phyloP scores from a whole-genome alignment of 2,113 vertebrate genomes.

The Xyliphius kryptos region DNA sequence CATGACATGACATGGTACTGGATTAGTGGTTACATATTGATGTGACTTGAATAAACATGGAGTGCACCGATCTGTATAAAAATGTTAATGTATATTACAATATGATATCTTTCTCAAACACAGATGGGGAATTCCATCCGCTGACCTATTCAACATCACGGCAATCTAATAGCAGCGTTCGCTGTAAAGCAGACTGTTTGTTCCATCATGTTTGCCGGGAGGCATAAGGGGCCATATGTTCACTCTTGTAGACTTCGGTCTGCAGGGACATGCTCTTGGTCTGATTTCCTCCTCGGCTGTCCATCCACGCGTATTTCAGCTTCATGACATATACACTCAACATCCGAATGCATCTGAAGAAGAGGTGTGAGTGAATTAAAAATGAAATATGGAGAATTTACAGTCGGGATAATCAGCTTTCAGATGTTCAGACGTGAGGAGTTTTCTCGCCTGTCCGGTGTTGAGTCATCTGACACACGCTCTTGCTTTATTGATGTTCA shows the following conservation, averaged over 20 bases:
- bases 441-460: constrained; percentile 24
- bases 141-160: constrained; percentile 1
- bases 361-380: neutral
- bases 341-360: neutral
- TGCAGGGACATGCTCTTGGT: neutral
- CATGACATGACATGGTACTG: too few species aligned
- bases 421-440: constrained; percentile 11
- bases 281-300: neutral
- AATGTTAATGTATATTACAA: too few species aligned
- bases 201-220: constrained; percentile 1
- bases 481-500: neutral
- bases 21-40: too few species aligned
- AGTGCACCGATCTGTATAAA: too few species aligned
- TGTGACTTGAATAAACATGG: too few species aligned
- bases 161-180: constrained; percentile 3
- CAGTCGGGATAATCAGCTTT: constrained; percentile 14
- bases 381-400: constrained; percentile 18
- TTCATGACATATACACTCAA: neutral
- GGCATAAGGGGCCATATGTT: neutral
- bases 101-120: too few species aligned
- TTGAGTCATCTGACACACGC: constrained; percentile 15
- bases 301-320: neutral
- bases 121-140: too few species aligned
- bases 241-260: neutral
- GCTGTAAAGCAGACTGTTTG: constrained; percentile 10